Evolutionary conservation across 1,140 invertebrate species (phyloP), one percentile per base, ranked within the genome.

Genomic region (Aphis gossypii): DNA sequence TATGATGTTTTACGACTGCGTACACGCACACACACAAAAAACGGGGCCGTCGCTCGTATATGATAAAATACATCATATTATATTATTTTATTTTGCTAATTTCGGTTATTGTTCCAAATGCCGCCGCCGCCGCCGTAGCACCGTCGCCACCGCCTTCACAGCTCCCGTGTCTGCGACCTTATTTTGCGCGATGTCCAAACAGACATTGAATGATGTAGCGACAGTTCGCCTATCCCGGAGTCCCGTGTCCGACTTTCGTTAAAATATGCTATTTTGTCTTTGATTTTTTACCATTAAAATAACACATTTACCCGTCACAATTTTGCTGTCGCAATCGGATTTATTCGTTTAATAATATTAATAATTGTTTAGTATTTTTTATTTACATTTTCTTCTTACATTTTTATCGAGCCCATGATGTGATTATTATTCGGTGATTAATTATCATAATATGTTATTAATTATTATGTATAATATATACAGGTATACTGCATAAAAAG

Each of bases 41-140:
- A 83, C 38, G 35, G 7, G 82, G 9, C 35, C n/a, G 35, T 20
- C 35, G 82, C 20, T 8, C 35, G 35, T 35, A 35, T 38, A 1
- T 41, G 38, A 35, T 76, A 83, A 8, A 35, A 2, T 68, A 41
- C 35, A 25, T 44, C 38, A 44, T 86, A 86, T 41, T 21, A 23
- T 44, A 84, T 86, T 6, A 25, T 44, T 41, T 11, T 76, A 25
- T 41, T 41, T 9, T 7, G 76, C 91, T 92, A 84, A 92, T 92
- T 92, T 92, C 21, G 3, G 20, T 38, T 14, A 92, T 92, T 92
- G 91, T 92, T 92, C 38, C 23, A 83, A 83, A 86, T 11, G 41
- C 11, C 25, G 30, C 18, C 11, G 44, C 44, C 44, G 84, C 2
- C 30, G 2, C 44, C 44, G 84, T 8, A 14, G 2, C 35, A 1